phyloP scores from a whole-genome alignment of 1,140 invertebrate species.

The Cheumatopsyche charites region DNA sequence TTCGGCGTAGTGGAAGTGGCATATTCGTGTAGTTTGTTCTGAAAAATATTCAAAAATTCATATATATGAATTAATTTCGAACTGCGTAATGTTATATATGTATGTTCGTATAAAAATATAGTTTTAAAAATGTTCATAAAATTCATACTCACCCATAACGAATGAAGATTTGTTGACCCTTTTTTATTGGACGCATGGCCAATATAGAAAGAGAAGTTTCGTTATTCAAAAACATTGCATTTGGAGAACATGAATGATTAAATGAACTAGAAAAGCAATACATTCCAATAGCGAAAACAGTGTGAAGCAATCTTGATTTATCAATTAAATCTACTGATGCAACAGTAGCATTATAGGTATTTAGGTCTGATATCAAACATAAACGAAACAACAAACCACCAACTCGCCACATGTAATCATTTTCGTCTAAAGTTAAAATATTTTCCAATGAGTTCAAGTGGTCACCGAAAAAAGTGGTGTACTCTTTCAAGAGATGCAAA shows the following conservation, averaged over 20 bases:
- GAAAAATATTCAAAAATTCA: no score
- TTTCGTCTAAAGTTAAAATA: no score
- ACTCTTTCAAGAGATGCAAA: conserved; percentile 68
- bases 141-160: no score
- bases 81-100: no score
- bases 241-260: conserved; percentile 91
- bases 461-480: conserved; percentile 52
- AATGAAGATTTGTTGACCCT: conserved; percentile 70
- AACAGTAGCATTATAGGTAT: conserved; percentile 77
- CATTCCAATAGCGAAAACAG: conserved; percentile 64
- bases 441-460: no score
- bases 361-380: conserved; percentile 67
- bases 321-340: conserved; percentile 55
- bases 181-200: conserved; percentile 69
- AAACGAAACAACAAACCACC: no score
- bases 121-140: no score
- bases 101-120: no score
- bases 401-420: no score
- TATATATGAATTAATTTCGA: no score
- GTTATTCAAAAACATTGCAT: conserved; percentile 70
- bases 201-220: conserved; percentile 63
- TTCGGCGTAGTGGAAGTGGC: no score
- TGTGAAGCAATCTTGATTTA: conserved; percentile 56
- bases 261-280: conserved; percentile 81
- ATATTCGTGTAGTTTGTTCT: no score